Percentiles rank a stretch among this genome's conserved stretches.
These are phyloP conservation scores for Willowsia nigromaculata DNA, from an alignment of 2,888 invertebrate species.

Conservation along the genomic window DNA sequence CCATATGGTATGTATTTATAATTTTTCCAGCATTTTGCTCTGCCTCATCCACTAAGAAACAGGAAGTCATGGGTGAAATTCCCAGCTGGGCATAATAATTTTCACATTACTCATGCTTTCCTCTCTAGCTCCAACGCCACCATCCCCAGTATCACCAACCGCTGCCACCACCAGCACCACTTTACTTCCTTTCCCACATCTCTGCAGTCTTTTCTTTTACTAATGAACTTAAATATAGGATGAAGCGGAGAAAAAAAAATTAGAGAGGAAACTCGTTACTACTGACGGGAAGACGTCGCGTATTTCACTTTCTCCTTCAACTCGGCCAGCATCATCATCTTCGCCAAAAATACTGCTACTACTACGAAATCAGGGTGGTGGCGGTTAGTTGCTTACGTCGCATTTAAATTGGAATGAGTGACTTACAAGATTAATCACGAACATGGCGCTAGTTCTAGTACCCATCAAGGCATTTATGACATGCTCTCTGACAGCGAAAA, in stretches of 20 bases:
- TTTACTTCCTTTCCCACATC: neutral
- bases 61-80: constrained; percentile 67
- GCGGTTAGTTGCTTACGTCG: neutral
- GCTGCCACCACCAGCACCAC: neutral
- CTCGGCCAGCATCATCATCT: neutral
- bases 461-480: constrained; percentile 37
- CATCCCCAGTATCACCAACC: neutral
- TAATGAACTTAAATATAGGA: constrained; percentile 27
- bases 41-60: constrained; percentile 16
- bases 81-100: constrained; percentile 68
- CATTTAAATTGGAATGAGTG: constrained; percentile 35
- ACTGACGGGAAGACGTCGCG: neutral
- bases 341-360: neutral
- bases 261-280: neutral
- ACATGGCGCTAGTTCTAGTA: neutral
- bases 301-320: neutral
- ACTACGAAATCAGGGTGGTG: neutral
- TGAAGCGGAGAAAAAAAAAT: neutral
- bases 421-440: constrained; percentile 30
- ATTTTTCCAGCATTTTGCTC: constrained; percentile 45
- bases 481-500: constrained; percentile 31
- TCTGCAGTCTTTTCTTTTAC: neutral
- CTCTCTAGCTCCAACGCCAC: neutral
- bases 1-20: constrained; percentile 19
- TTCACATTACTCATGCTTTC: constrained; percentile 65